Base-by-base conservation (phyloP, 2,888 invertebrate species). In the Chaetoderma sp. region DNA sequence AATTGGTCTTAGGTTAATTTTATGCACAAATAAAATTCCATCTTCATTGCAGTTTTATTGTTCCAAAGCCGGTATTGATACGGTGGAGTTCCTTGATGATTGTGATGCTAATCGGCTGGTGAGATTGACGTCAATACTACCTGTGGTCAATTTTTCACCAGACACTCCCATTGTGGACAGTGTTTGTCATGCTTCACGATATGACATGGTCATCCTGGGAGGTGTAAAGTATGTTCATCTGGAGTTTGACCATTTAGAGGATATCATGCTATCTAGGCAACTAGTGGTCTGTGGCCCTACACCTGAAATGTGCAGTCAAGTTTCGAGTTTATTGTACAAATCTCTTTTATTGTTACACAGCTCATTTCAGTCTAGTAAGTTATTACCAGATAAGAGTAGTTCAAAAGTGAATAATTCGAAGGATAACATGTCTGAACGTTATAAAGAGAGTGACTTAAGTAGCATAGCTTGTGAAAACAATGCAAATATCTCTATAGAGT, bases 1-100 rank as follows among this genome's bases (percentile, higher is more conserved):
- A 4, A 47, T 28, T 25, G 62, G 60, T 25, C 60, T 74, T 13
- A 44, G 60, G 13, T 21, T 72, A 4, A 45, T 80, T 25, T 49
- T 80, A n/a, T 71, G 71, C 28, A 58, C 70, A 13, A 67, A 74
- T 33, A 60, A 65, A 45, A 61, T 76, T 10, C 75, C 78, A 3
- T 62, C 68, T 6, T 76, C 69, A 68, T 65, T 69, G 33, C n/a
- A 71, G n/a, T 59, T 69, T 36, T 56, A 76, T 0, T 75, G 77
- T 21, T 56, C 62, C 27, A 50, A 66, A 6, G 23, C 59, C 25
- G 54, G 64, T 5, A 71, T 80, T 32, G 66, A 68, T 59, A 67
- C 79, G 5, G 52, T 78, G 23, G 55, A 68, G 1, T 72, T 60
- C 64, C 65, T 78, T 4, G 55, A 65, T 8, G 69, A 72, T 16